These are phyloP conservation scores for Plebejus melissa DNA, from an alignment of 2,888 invertebrate genomes.

Conservation along the genomic window DNA sequence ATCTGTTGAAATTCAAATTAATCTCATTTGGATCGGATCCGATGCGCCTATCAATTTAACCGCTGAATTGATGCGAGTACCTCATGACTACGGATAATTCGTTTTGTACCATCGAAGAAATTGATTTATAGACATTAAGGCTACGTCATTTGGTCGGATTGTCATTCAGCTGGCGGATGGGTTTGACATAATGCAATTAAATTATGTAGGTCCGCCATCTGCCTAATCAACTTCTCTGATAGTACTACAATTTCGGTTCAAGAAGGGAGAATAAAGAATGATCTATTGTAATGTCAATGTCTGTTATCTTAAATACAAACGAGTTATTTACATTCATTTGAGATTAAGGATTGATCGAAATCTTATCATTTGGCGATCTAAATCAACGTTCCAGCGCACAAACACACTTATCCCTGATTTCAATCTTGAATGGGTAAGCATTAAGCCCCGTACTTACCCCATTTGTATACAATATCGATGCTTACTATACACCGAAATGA, in stretches of 20 bases:
- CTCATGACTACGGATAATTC: not conserved
- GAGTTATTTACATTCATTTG: not conserved
- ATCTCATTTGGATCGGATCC: slow-evolving; percentile 1
- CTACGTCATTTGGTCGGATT: too few relatives aligned
- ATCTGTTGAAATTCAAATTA: slow-evolving; percentile 20
- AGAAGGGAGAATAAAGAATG: too few relatives aligned
- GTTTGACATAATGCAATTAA: too few relatives aligned
- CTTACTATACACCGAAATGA: not conserved
- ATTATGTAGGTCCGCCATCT: too few relatives aligned
- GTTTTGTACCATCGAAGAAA: not conserved
- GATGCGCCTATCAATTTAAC: not conserved
- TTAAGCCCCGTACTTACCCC: not conserved
- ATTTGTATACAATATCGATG: not conserved
- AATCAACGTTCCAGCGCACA: not conserved
- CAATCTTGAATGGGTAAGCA: not conserved
- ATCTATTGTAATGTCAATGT: too few relatives aligned
- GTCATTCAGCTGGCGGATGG: too few relatives aligned
- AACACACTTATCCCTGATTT: not conserved
- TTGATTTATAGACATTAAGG: too few relatives aligned
- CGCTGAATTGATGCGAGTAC: slow-evolving; percentile 1
- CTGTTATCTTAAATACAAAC: not conserved
- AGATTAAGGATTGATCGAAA: not conserved
- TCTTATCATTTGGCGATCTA: slow-evolving; percentile 1
- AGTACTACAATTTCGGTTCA: too few relatives aligned
- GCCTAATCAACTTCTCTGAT: too few relatives aligned